Evolutionary conservation across 2,888 invertebrate species (phyloP).

Genomic region (Onthophagus sagittarius): DNA sequence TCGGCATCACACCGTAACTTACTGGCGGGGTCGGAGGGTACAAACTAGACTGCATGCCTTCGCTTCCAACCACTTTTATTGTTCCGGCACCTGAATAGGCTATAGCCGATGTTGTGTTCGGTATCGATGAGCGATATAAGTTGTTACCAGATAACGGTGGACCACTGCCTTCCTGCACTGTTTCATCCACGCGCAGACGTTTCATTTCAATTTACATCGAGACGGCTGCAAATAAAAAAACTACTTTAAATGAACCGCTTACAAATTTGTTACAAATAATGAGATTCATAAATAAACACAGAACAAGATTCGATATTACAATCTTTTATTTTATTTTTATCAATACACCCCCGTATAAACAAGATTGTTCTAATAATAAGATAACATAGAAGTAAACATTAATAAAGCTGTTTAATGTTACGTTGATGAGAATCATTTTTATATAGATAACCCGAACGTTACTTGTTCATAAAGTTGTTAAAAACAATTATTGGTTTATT

Average conservation of each 20-base stretch:
- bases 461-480: slow-evolving; percentile 16
- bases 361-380: neutral
- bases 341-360: neutral
- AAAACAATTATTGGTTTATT: neutral
- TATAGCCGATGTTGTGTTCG: slow-evolving; percentile 39
- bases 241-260: slow-evolving; percentile 9
- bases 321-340: too few relatives aligned
- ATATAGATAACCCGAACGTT: too few relatives aligned
- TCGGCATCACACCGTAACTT: slow-evolving; percentile 45
- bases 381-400: neutral
- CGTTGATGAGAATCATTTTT: too few relatives aligned
- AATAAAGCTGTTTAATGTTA: neutral
- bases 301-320: too few relatives aligned
- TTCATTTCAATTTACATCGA: slow-evolving; percentile 66
- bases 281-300: too few relatives aligned
- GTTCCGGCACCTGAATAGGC: slow-evolving; percentile 49
- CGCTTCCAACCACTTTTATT: slow-evolving; percentile 47
- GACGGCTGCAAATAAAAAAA: slow-evolving; percentile 47
- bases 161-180: slow-evolving; percentile 47
- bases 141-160: slow-evolving; percentile 35
- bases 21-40: slow-evolving; percentile 44
- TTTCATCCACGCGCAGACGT: slow-evolving; percentile 55
- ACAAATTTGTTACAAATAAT: neutral
- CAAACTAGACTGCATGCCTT: slow-evolving; percentile 47
- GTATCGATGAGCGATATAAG: slow-evolving; percentile 34